These are phyloP conservation scores for Heliconius hewitsoni DNA, from an alignment of 1,140 invertebrate species.

Conservation along the genomic window DNA sequence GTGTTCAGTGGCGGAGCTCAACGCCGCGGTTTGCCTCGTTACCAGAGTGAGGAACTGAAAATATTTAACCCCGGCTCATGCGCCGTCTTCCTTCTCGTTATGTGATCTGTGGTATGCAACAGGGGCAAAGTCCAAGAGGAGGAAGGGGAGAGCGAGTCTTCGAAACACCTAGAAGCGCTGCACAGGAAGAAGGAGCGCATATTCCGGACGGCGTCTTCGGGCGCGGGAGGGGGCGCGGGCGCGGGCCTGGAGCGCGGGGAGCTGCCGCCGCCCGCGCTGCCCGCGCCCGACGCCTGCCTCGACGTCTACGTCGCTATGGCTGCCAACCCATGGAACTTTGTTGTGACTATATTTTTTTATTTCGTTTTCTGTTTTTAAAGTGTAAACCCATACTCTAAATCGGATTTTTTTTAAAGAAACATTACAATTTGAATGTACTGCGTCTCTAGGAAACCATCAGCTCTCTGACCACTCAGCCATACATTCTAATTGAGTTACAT, in stretches of 20 bases:
- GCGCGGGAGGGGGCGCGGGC: constrained; percentile 37
- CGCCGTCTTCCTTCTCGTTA: no score
- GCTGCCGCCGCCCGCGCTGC: constrained; percentile 63
- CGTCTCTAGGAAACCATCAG: no score
- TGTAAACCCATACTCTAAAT: no score
- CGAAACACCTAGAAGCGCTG: constrained; percentile 61
- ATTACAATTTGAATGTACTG: no score
- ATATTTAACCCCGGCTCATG: no score
- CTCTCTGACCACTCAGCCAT: no score
- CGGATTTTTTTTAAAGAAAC: no score
- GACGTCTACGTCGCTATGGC: constrained; percentile 83
- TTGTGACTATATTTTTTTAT: constrained; percentile 40
- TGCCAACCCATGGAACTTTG: constrained; percentile 83
- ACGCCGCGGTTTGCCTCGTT: no score
- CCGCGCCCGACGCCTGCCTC: constrained; percentile 73
- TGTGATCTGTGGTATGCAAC: background rate
- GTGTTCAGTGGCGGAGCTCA: no score
- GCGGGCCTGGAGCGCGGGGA: constrained; percentile 17
- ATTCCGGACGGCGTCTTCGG: constrained; percentile 52
- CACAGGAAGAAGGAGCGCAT: constrained; percentile 73
- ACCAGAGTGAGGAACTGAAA: no score
- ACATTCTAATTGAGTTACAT: no score
- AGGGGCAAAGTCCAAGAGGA: constrained; percentile 62
- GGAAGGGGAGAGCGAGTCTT: constrained; percentile 40
- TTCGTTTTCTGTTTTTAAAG: no score